These are phyloP conservation scores for Apaloderma vittatum DNA, from an alignment of 2,113 vertebrate genomes.

Conservation along the genomic window DNA sequence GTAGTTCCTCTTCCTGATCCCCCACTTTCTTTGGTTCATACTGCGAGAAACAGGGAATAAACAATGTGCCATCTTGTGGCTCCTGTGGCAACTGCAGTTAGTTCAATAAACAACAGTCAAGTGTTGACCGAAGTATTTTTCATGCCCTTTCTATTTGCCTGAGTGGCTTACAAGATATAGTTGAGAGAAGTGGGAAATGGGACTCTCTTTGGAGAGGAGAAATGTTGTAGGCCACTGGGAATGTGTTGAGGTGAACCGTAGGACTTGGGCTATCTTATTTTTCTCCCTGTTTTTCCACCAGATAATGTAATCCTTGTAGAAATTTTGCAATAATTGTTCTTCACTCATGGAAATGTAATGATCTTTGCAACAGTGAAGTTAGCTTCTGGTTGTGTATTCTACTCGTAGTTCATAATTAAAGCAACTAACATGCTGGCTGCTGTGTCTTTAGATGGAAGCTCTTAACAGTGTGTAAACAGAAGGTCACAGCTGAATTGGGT, in stretches of 20 bases:
- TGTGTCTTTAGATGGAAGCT: background rate
- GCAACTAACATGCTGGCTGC: background rate
- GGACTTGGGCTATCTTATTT: background rate
- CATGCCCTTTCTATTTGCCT: background rate
- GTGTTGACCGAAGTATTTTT: background rate
- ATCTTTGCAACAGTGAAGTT: background rate
- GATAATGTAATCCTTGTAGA: background rate
- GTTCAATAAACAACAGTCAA: background rate
- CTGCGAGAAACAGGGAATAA: background rate
- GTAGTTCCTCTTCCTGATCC: background rate
- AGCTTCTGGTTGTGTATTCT: background rate
- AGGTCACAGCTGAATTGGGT: background rate
- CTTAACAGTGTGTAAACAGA: background rate
- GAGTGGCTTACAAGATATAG: background rate
- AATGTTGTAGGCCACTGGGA: rapidly evolving
- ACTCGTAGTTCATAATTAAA: background rate
- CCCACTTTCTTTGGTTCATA: background rate
- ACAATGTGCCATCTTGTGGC: slow-evolving; percentile 76
- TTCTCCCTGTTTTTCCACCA: background rate
- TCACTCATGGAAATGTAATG: background rate
- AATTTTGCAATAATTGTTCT: background rate
- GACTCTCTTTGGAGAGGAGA: background rate
- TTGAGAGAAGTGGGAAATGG: background rate
- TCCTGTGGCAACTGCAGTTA: slow-evolving; percentile 26
- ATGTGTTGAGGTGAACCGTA: background rate